phyloP scores from a whole-genome alignment of 2,113 vertebrate genomes.

The Ancistrus triradiatus region DNA sequence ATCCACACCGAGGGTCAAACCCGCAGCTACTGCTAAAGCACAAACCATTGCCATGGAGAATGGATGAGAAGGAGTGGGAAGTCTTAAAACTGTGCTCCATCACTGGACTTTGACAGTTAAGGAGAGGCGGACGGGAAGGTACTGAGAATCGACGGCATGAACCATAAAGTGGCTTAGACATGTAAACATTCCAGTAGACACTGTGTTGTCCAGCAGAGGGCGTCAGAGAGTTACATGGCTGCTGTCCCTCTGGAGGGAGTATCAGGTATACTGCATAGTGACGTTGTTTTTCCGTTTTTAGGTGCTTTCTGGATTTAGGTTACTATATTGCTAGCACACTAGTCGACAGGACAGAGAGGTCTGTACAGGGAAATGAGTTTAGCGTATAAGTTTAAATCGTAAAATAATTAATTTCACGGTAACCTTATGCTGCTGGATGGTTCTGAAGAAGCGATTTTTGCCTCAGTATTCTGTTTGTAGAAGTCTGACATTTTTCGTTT shows the following conservation, averaged over 20 bases:
- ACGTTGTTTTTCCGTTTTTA: conserved; percentile 28
- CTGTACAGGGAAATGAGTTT: conserved; percentile 36
- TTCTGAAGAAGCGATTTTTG: conserved; percentile 30
- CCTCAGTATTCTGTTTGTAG: conserved; percentile 27
- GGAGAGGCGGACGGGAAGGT: conserved; percentile 16
- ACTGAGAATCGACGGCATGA: conserved; percentile 40
- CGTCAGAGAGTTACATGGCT: conserved; percentile 40
- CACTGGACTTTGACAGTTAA: conserved; percentile 30
- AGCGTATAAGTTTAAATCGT: conserved; percentile 16
- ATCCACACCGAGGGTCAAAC: conserved; percentile 73
- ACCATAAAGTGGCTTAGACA: conserved; percentile 55
- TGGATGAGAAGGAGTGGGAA: background rate
- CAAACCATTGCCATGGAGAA: conserved; percentile 8
- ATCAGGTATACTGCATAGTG: conserved; percentile 41
- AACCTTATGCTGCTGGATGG: conserved; percentile 35
- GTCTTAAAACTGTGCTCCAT: conserved; percentile 31
- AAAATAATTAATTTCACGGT: conserved; percentile 23
- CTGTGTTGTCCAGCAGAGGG: conserved; percentile 49
- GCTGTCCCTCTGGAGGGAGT: conserved; percentile 47
- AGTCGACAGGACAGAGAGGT: conserved; percentile 14
- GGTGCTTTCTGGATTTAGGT: conserved; percentile 36
- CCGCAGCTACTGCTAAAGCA: conserved; percentile 71
- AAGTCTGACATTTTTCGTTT: conserved; percentile 32
- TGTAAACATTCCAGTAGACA: conserved; percentile 55
- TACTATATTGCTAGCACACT: conserved; percentile 31